Evolutionary conservation across 2,797 vertebrate genomes (phyloP).

Genomic region (Chiroxiphia lanceolata): DNA sequence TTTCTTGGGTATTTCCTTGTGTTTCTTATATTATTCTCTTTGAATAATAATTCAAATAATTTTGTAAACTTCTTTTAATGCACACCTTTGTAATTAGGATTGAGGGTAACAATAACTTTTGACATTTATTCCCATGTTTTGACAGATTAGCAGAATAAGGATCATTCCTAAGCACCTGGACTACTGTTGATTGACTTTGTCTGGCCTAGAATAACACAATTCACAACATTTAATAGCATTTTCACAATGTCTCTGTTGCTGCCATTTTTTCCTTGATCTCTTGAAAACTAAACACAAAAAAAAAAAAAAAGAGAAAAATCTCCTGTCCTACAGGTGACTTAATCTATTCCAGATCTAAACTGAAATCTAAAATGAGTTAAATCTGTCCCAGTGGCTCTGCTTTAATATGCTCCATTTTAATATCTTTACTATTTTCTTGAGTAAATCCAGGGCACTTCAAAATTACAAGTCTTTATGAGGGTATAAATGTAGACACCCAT

Average conservation of each 20-base stretch:
- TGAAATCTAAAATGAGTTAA: neutral
- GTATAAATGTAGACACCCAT: neutral
- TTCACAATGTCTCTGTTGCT: neutral
- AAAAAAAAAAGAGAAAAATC: neutral
- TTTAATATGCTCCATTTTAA: neutral
- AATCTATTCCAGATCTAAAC: neutral
- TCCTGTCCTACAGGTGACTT: neutral
- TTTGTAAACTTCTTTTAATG: neutral
- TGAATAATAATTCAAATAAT: neutral
- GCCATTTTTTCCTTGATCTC: neutral
- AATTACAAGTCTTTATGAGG: neutral
- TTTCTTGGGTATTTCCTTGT: neutral
- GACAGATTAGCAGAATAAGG: neutral
- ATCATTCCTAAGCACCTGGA: neutral
- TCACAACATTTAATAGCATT: neutral
- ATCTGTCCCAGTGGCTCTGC: neutral
- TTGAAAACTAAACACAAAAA: neutral
- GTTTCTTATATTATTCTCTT: neutral
- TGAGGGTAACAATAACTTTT: neutral
- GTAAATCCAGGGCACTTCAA: neutral
- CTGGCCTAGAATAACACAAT: neutral
- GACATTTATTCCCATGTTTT: neutral
- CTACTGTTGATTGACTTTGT: neutral
- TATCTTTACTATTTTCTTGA: neutral
- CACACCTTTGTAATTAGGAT: neutral